Evolutionary conservation across 1,140 invertebrate species (phyloP), one percentile per base, ranked within the genome.

Genomic region (Formica exsecta): DNA sequence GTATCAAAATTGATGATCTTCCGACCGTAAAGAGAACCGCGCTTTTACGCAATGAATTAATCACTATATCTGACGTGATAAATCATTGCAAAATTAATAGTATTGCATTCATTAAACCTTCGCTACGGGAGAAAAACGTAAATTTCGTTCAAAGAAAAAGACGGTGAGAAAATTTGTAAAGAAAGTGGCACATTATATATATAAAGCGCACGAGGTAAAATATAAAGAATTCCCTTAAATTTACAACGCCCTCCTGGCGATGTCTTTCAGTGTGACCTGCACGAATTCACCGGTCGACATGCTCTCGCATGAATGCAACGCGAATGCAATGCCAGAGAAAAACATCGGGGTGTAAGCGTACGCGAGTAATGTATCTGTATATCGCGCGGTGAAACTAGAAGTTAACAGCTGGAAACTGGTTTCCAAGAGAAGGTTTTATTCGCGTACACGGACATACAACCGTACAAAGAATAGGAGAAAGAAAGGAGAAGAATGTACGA

Each of bases 321-420:
- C 25, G 38, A 51, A 5, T 16, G 51, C 44, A 38, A 25, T 32
- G 22, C 44, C 48, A 41, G 29, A 68, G n/a, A 57, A 80, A 70
- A 70, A 68, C 7, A 51, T 19, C 16, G 48, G 66, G 54, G 19
- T 41, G 54, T 48, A 71, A 70, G 80, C 59, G 44, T 85, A 48
- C 64, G 59, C 22, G 61, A 11, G 51, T 64, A 85, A 76, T 48
- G 32, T 85, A 70, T 51, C 65, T 25, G 48, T 64, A 38, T 68
- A 89, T 80, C 41, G 77, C 66, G 11, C 77, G 68, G 64, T 75
- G 73, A 90, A 90, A 90, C 89, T 91, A 87, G 89, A 90, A 41
- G 74, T 87, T 88, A 89, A 90, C 89, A 91, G 89, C 79, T 90
- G 87, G 51, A 91, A 90, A 91, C 90, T 90, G 89, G 89, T 91